These are phyloP conservation scores for Hylia prasina DNA, from an alignment of 2,113 vertebrate genomes.

Conservation along the genomic window DNA sequence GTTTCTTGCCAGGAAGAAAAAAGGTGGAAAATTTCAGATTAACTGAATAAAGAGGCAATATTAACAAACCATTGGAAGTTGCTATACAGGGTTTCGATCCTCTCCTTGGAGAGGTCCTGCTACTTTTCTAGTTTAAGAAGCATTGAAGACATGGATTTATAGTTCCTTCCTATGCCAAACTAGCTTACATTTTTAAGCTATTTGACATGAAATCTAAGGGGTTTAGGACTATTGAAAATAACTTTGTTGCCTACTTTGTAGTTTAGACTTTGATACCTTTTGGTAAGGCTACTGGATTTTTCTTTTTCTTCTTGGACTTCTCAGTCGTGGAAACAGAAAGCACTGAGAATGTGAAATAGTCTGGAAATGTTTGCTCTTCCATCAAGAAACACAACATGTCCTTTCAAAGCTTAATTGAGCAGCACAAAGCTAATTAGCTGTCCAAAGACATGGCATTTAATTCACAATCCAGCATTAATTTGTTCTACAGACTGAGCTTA, in stretches of 20 bases:
- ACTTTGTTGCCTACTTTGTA: constrained; percentile 32
- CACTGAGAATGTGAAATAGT: constrained; percentile 57
- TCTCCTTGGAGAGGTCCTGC: neutral
- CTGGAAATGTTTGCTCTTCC: constrained; percentile 71
- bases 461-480: constrained; percentile 79
- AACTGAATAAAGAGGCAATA: neutral
- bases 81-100: neutral
- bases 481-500: constrained; percentile 75
- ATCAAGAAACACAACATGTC: constrained; percentile 75
- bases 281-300: neutral
- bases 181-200: neutral
- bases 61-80: neutral
- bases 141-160: neutral
- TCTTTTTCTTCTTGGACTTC: constrained; percentile 41
- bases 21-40: neutral
- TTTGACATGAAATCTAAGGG: constrained; percentile 25
- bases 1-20: neutral
- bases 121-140: neutral
- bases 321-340: constrained; percentile 43
- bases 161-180: neutral
- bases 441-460: constrained; percentile 77
- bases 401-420: constrained; percentile 81
- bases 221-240: constrained; percentile 25
- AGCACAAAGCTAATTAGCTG: constrained; percentile 80
- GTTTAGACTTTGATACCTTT: constrained; percentile 31